Base-by-base conservation (phyloP, 2,888 invertebrate species). In the Caenorhabditis afra region DNA sequence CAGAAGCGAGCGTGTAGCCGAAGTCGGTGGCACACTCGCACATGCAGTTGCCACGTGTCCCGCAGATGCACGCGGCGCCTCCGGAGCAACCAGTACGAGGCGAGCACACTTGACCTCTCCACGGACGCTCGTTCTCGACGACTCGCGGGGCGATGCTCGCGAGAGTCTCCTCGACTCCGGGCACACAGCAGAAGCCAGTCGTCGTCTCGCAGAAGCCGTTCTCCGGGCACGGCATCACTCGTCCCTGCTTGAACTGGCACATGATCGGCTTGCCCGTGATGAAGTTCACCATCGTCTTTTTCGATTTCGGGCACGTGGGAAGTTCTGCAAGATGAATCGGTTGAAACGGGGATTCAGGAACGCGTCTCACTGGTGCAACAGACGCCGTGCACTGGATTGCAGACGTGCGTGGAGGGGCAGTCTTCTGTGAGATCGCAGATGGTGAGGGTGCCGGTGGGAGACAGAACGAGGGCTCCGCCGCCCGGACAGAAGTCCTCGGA, bases 21-120 rank as follows among this genome's bases (percentile, higher is more conserved):
- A 88, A 80, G 37, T 87, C 85, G 14, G 82, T 79, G 3, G 84
- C 79, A 62, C 89, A 88, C 74, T 88, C 86, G 67, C 88, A 88
- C 41, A 81, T 81, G 53, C 79, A 79, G 20, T 68, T 57, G 29
- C 59, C 82, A 52, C 52, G 71, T 49, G 59, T 57, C 44, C 47
- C 79, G 55, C 88, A 87, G 41, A 83, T 84, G 58, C 88, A 88
- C 4, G 85, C 82, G 11, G 88, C 87, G 39, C 81, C 83, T 7
- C 86, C 87, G 4, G 78, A 58, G 55, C 88, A 88, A 11, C 86
- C 87, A 10, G 64, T 62, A 0, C 45, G 39, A 1, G 75, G 62
- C 4, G 62, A 55, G 39, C 82, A 82, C 35, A 67, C 39, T 65
- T 82, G 70, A 10, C 81, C 82, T 29, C 81, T 37, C 81, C 81